Conservation (phyloP, 1,140 invertebrate genomes). For the Pseudomyrmex flavicornis region DNA sequence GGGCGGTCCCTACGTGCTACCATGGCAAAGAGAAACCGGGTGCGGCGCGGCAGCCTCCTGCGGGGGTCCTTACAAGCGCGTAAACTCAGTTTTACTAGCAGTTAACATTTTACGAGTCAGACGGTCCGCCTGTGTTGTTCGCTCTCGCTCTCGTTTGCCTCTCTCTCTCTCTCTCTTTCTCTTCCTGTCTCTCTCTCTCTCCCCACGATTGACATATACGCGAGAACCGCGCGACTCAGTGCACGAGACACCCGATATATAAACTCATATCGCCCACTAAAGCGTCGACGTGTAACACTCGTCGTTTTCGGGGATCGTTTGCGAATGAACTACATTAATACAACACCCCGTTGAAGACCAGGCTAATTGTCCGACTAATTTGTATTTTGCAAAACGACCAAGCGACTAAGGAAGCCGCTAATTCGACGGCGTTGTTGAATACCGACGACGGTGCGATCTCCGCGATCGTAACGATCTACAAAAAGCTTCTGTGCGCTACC, state of each 20-base stretch:
- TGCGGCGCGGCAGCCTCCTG: constrained; percentile 69
- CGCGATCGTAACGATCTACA: too few species aligned
- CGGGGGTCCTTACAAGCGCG: constrained; percentile 83
- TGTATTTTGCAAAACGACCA: constrained; percentile 6
- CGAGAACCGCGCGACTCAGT: background rate
- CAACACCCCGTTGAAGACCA: constrained; percentile 73
- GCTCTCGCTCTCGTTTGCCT: constrained; percentile 43
- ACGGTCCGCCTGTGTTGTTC: constrained; percentile 76
- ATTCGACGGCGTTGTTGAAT: constrained; percentile 1
- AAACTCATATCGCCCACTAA: constrained; percentile 17
- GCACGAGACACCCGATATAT: constrained; percentile 54
- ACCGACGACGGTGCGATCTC: background rate
- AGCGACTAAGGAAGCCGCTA: background rate
- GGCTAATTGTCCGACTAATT: constrained; percentile 76
- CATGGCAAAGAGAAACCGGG: constrained; percentile 63
- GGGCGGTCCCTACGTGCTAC: constrained; percentile 65
- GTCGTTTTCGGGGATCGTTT: constrained; percentile 72
- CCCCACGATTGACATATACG: constrained; percentile 33
- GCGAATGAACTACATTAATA: constrained; percentile 76
- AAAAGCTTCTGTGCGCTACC: too few species aligned
- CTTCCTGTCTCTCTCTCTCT: constrained; percentile 12
- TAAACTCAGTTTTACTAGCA: constrained; percentile 85
- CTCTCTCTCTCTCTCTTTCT: constrained; percentile 25
- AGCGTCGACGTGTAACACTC: constrained; percentile 60
- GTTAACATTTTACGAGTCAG: constrained; percentile 85